Percentiles rank a stretch among this genome's conserved stretches.
Conservation (phyloP, 1,140 invertebrate genomes). For the Ceratosolen solmsi region DNA sequence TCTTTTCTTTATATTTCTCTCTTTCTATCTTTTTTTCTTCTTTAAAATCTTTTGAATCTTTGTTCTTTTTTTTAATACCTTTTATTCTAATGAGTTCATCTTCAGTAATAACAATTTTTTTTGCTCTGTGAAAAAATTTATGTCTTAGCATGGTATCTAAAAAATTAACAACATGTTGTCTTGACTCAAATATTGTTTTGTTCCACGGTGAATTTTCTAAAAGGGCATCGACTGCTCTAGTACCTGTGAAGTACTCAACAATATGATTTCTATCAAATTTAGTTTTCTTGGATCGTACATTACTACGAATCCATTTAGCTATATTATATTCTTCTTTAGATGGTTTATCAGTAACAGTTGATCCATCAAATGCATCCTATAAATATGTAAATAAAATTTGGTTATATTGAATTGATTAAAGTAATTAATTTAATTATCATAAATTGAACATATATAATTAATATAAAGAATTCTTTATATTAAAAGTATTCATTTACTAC, state of each 20-base stretch:
- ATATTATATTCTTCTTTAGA: constrained; percentile 93
- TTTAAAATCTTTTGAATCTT: constrained; percentile 76
- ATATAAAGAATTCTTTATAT: background rate
- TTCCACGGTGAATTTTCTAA: constrained; percentile 92
- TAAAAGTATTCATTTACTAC: background rate
- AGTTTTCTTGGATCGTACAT: constrained; percentile 94
- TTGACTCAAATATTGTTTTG: constrained; percentile 85
- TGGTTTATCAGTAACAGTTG: constrained; percentile 80
- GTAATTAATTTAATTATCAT: constrained; percentile 55
- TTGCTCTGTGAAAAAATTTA: constrained; percentile 96
- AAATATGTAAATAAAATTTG: constrained; percentile 20
- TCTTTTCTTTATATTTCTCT: constrained; percentile 71
- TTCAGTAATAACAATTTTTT: constrained; percentile 79
- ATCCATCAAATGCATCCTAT: constrained; percentile 76
- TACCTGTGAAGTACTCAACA: constrained; percentile 97
- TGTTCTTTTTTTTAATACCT: constrained; percentile 82
- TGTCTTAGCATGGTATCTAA: constrained; percentile 90
- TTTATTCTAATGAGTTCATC: constrained; percentile 70
- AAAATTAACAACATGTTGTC: constrained; percentile 86
- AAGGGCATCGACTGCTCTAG: constrained; percentile 92
- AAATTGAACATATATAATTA: background rate
- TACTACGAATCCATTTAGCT: constrained; percentile 94
- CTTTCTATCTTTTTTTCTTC: constrained; percentile 71
- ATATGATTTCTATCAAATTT: constrained; percentile 93
- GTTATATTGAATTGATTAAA: constrained; percentile 17